Percentiles rank a stretch among this genome's conserved stretches.
These are phyloP conservation scores for Aleadryas rufinucha DNA, from an alignment of 2,113 vertebrate genomes.

Conservation along the genomic window DNA sequence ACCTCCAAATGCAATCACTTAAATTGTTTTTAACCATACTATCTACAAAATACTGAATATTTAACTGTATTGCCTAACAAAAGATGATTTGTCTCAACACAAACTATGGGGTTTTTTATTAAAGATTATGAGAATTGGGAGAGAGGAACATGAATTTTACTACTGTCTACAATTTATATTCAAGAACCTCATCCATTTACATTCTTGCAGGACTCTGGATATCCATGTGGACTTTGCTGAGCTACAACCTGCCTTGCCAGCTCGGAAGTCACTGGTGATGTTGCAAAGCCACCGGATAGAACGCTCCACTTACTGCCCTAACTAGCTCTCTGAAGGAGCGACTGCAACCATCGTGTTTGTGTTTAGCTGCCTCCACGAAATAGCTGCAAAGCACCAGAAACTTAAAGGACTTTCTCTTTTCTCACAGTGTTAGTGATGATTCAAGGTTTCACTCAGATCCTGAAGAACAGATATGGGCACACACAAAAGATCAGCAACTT, in stretches of 20 bases:
- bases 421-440: neutral
- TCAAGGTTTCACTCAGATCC: neutral
- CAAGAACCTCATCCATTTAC: neutral
- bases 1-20: neutral
- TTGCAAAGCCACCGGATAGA: fast-evolving
- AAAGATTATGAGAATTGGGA: neutral
- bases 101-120: neutral
- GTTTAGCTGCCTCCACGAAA: neutral
- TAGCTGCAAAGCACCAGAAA: neutral
- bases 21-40: neutral
- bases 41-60: neutral
- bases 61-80: neutral
- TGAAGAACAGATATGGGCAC: neutral
- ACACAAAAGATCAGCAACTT: neutral
- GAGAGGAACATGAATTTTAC: neutral
- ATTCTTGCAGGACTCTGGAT: neutral
- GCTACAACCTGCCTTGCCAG: neutral
- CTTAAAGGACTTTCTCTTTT: neutral
- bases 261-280: neutral
- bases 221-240: neutral
- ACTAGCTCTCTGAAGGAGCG: neutral
- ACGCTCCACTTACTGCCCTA: too few relatives aligned
- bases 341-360: too few relatives aligned
- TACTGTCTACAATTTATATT: neutral
- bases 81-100: neutral